Base-by-base conservation (phyloP, 2,888 invertebrate species). In the Lasioglossum zephyrum region DNA sequence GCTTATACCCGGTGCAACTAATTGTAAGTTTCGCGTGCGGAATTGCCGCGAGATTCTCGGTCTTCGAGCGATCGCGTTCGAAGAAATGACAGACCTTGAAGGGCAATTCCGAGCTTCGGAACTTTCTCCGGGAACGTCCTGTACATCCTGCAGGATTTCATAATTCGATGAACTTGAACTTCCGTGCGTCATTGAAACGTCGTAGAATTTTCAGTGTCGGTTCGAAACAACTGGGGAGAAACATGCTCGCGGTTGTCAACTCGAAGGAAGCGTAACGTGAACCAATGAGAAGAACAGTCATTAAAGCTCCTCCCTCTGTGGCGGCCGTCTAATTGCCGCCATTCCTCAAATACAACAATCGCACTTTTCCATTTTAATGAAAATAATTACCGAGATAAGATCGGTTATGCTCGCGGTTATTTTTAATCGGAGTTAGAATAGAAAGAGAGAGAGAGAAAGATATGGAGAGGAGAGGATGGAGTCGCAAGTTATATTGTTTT, bases 361-460 rank as follows among this genome's bases (percentile, higher is more conserved):
- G 78, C 60, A 57, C 31, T 75, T 85, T 84, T 85, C 82, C 78
- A 85, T 84, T 84, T 83, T 75, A 75, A 83, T 84, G 74, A 83
- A 77, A 78, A 75, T 84, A 84, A 85, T 85, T 76, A 72, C 26
- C 31, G 9, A 60, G 79, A 85, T 85, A 73, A 26, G 78, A 75
- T 78, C 75, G 75, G 72, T 78, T 36, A 4, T 47, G 60, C 60
- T 60, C 60, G 60, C 60, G 41, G 63, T 72, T 84, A 75, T 84
- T 78, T 84, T 75, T 79, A 53, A 77, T 73, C 72, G 74, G 72
- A 74, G 60, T 26, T 39, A 44, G 16, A 47, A 53, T 11, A 13
- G 31, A 31, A n/a, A 31, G 4, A 63, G 13, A 39, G 26, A 18
- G 63, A 36, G 36, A 36, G 36, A 36, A 36, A 36, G 36, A 36